Conservation (phyloP, 2,797 vertebrate species). For the Bryconaethiops microstoma region DNA sequence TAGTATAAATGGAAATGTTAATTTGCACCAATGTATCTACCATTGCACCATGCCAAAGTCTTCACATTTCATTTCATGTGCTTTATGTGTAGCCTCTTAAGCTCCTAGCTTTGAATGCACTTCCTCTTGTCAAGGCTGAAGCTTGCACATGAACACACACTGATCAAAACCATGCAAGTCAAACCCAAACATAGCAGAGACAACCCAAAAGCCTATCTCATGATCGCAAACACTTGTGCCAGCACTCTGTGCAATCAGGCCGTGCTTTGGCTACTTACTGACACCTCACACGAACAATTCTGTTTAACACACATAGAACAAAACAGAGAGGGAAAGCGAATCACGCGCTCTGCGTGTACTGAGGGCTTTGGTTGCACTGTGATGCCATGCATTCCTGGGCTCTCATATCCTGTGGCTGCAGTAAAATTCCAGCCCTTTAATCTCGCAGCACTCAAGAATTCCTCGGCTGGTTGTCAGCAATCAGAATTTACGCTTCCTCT, state of each 20-base stretch:
- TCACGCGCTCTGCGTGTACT: conserved; percentile 17
- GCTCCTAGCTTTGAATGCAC: not conserved
- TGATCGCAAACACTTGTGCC: conserved; percentile 54
- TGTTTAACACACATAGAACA: conserved; percentile 66
- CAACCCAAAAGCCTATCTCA: conserved; percentile 14
- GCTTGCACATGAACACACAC: conserved; percentile 45
- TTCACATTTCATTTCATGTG: not conserved
- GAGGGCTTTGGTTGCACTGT: conserved; percentile 23
- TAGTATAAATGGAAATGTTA: not conserved
- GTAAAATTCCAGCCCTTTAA: conserved; percentile 59
- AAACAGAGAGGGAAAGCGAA: conserved; percentile 18
- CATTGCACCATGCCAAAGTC: not conserved
- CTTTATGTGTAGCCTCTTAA: not conserved
- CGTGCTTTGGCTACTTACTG: conserved; percentile 76
- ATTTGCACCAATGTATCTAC: not conserved
- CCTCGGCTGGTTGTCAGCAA: conserved; percentile 61
- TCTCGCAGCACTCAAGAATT: conserved; percentile 61
- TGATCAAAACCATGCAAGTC: conserved; percentile 62
- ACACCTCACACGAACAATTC: conserved; percentile 81
- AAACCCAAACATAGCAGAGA: conserved; percentile 3
- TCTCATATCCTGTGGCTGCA: conserved; percentile 13
- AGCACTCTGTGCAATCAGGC: conserved; percentile 62
- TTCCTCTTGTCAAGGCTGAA: conserved; percentile 22
- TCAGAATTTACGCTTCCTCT: conserved; percentile 24
- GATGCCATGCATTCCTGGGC: conserved; percentile 49